Conservation (phyloP, 2,888 invertebrate genomes). For the Drosophila austrosaltans region DNA sequence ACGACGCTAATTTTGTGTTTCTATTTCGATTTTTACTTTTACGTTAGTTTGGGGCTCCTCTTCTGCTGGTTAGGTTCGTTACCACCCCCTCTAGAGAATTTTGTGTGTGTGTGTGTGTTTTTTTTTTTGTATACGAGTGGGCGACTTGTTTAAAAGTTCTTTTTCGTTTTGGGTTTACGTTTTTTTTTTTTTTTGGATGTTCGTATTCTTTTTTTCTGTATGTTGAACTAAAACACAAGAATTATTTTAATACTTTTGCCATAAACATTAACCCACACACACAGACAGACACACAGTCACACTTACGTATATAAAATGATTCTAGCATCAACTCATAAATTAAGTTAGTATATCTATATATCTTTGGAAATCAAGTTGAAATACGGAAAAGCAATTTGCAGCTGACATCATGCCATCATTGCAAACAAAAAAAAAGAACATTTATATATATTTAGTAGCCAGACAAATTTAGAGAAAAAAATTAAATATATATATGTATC, state of each 20-base stretch:
- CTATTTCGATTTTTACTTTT: constrained; percentile 23
- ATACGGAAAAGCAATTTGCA: constrained; percentile 75
- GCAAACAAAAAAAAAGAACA: constrained; percentile 41
- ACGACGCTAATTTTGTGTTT: constrained; percentile 54
- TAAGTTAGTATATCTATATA: constrained; percentile 56
- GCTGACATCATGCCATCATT: constrained; percentile 66
- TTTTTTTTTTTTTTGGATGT: constrained; percentile 52
- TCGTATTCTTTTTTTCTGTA: constrained; percentile 38
- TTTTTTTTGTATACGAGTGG: constrained; percentile 57
- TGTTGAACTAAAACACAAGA: constrained; percentile 46
- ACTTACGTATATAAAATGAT: constrained; percentile 17
- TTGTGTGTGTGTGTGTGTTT: constrained; percentile 8
- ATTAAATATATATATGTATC: not conserved
- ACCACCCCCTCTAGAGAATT: constrained; percentile 8
- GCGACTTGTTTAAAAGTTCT: constrained; percentile 60
- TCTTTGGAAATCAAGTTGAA: constrained; percentile 58
- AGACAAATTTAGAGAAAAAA: not conserved
- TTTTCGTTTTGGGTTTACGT: constrained; percentile 18
- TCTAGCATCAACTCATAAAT: constrained; percentile 59
- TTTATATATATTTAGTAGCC: constrained; percentile 21
- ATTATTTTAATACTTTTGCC: constrained; percentile 63
- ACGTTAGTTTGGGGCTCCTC: constrained; percentile 2
- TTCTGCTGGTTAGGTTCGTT: constrained; percentile 29
- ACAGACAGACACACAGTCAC: constrained; percentile 7
- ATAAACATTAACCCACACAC: constrained; percentile 60